A percentile compares a stretch with the other conserved stretches of the same genome.
phyloP scores from a whole-genome alignment of 2,888 invertebrate genomes.

The Nasonia oneida region DNA sequence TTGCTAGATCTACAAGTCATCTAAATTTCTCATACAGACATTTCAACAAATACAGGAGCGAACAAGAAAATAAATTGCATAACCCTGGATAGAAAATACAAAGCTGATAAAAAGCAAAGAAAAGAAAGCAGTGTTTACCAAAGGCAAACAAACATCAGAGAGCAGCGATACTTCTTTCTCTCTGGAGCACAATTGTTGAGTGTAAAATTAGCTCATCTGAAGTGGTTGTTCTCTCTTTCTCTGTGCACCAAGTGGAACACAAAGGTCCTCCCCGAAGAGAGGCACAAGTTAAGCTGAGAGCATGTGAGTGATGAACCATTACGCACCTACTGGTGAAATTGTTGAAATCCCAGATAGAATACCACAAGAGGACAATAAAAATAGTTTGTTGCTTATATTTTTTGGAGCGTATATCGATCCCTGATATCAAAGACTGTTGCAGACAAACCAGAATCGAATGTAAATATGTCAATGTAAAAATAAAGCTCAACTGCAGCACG shows the following conservation, averaged over 20 bases:
- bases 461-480: conserved; percentile 20
- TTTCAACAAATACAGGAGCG: conserved; percentile 1
- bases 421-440: neutral
- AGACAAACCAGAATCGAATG: neutral
- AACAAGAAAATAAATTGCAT: conserved; percentile 28
- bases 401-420: neutral
- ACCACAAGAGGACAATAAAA: neutral
- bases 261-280: conserved; percentile 33
- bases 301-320: neutral
- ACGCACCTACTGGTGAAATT: neutral
- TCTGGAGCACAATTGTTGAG: conserved; percentile 26
- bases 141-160: conserved; percentile 37
- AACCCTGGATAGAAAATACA: conserved; percentile 17
- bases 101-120: conserved; percentile 16
- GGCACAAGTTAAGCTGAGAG: conserved; percentile 16
- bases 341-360: neutral
- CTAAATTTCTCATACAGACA: neutral
- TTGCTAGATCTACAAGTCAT: neutral
- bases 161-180: conserved; percentile 25
- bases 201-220: conserved; percentile 52
- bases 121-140: conserved; percentile 18
- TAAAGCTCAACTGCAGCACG: neutral
- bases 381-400: neutral
- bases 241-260: conserved; percentile 38
- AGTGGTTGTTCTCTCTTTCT: conserved; percentile 49